These are phyloP conservation scores for Sylvia borin DNA, from an alignment of 2,797 vertebrate genomes.

Conservation along the genomic window DNA sequence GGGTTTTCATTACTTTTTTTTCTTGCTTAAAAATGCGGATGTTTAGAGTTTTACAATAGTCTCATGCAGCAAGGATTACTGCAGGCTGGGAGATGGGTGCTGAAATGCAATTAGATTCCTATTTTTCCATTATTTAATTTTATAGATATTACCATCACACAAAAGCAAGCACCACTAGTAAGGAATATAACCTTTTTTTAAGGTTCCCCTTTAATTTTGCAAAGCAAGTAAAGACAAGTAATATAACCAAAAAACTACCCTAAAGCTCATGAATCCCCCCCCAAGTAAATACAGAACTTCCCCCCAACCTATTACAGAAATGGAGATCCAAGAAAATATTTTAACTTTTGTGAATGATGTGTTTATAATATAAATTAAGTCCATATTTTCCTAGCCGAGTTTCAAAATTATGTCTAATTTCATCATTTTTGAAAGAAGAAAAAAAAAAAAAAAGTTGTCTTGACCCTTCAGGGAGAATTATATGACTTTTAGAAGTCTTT, in stretches of 20 bases:
- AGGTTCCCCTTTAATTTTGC: not conserved
- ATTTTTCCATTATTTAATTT: not conserved
- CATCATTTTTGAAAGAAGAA: not conserved
- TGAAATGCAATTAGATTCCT: not conserved
- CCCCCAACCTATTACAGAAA: rapidly evolving
- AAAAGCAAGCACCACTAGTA: not conserved
- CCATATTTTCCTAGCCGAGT: not conserved
- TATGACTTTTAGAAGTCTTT: not conserved
- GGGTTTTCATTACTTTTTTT: not conserved
- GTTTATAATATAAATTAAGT: not conserved
- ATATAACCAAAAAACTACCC: rapidly evolving
- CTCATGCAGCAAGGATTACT: not conserved
- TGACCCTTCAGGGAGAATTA: not conserved
- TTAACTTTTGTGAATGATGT: not conserved
- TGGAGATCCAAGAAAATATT: not conserved
- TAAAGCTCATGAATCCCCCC: rapidly evolving
- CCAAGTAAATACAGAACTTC: not conserved
- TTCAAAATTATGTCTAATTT: not conserved
- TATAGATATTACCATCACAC: not conserved
- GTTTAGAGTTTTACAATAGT: not conserved
- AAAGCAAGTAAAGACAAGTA: not conserved
- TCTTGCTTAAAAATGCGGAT: not conserved
- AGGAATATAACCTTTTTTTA: not conserved
- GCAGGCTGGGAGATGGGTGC: not conserved
- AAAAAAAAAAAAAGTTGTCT: not conserved